phyloP scores from a whole-genome alignment of 2,797 vertebrate species.

The Podarcis siculus region DNA sequence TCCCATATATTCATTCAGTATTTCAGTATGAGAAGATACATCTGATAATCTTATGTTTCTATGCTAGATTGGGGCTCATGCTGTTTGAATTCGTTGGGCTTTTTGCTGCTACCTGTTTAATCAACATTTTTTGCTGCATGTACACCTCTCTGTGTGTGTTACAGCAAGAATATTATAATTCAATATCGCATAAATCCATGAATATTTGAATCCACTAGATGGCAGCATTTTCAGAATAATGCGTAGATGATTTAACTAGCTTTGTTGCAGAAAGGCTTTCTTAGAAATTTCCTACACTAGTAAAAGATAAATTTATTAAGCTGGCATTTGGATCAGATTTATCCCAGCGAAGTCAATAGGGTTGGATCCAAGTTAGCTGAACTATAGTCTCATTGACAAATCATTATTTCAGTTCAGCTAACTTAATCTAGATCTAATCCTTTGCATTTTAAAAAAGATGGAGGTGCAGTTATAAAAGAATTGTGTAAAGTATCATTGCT shows the following conservation, averaged over 20 bases:
- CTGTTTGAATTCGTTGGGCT: background rate
- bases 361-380: background rate
- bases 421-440: background rate
- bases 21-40: background rate
- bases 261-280: background rate
- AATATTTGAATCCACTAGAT: slow-evolving; percentile 34
- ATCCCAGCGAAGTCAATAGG: background rate
- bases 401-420: background rate
- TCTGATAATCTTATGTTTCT: background rate
- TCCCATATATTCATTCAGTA: too few relatives aligned
- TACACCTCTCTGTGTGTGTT: too few relatives aligned
- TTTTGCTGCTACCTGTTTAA: background rate
- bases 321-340: background rate
- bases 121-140: background rate
- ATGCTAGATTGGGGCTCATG: background rate
- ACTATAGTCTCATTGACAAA: too few relatives aligned
- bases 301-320: background rate
- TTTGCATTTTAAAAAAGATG: background rate
- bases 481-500: background rate
- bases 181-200: background rate
- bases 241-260: background rate
- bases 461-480: background rate
- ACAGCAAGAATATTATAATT: background rate
- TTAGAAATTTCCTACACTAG: background rate
- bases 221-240: slow-evolving; percentile 12